Evolutionary conservation across 2,797 vertebrate species (phyloP), one percentile per base, ranked within the genome.

Genomic region (Coreius guichenoti): DNA sequence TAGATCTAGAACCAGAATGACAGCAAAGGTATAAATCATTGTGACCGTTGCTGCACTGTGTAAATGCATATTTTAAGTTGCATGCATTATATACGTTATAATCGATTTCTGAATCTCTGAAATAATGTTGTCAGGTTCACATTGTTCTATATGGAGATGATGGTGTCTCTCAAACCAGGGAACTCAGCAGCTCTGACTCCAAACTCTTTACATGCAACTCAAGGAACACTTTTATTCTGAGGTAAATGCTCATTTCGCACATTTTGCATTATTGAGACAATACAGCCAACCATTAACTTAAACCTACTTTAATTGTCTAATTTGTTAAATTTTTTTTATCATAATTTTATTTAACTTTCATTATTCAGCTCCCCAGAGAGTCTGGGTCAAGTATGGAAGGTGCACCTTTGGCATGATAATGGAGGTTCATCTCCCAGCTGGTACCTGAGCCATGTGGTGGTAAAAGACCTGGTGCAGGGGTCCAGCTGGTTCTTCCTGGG

Each of bases 391-490:
- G 89, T 98, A 72, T 89, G 88, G 91, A 95, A 93, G 78, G 85
- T 97, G 87, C 92, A 92, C 79, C 91, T 97, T 85, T 97, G 97
- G 97, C 96, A 97, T 1, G 92, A 96, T 90, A 93, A 93, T 91
- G 87, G 88, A 3, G 96, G 96, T 51, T 75, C 88, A 5, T 94
- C 93, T 14, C 94, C 96, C 0, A 91, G 88, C 88, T 96, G 96
- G 95, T 96, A 94, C 81, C 65, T 97, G 51, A 94, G 93, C 84
- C 93, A 93, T 0, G 90, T 97, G 76, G 91, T 94, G 80, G 95
- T 97, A 58, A 92, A 89, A 81, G 94, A 96, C 89, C 80, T 93
- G 0, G 49, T 0, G 2, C 86, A 72, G 0, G 90, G 87, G 3
- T 87, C 21, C 4, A 81, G 91, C 23, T 96, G 95, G 95, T 89